phyloP scores from a whole-genome alignment of 2,113 vertebrate genomes.

The Psephotus haematonotus region DNA sequence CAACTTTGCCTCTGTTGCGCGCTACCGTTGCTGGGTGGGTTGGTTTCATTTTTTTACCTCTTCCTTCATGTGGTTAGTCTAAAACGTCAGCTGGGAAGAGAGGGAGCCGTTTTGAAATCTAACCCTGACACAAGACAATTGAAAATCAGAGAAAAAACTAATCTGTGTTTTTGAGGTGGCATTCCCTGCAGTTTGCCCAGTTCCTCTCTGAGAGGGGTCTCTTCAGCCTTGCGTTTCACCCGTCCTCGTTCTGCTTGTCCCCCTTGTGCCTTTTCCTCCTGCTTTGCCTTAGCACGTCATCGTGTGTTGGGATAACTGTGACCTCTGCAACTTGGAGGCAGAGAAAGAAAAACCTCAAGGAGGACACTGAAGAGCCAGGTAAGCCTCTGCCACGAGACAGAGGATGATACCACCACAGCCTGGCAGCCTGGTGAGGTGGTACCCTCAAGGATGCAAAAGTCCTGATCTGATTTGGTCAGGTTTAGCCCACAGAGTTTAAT shows the following conservation, averaged over 20 bases:
- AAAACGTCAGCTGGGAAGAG: constrained; percentile 1
- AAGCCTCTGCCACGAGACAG: not conserved
- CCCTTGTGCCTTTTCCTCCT: not conserved
- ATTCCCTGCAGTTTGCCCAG: not conserved
- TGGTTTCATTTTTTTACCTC: not conserved
- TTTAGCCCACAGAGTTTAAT: not conserved
- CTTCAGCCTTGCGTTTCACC: not conserved
- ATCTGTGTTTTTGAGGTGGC: not conserved
- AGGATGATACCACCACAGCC: not conserved
- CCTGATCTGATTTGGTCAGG: not conserved
- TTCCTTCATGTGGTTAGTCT: not conserved
- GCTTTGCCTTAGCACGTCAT: fast-evolving
- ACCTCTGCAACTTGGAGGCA: not conserved
- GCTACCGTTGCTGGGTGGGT: not conserved
- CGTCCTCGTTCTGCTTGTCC: fast-evolving
- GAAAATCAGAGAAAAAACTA: not conserved
- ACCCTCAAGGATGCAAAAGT: not conserved
- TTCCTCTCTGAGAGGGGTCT: not conserved
- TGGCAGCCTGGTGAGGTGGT: not conserved
- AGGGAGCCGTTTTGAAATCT: not conserved
- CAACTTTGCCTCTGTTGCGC: not conserved
- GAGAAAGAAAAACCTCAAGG: not conserved
- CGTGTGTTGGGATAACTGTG: not conserved
- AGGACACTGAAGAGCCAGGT: not conserved
- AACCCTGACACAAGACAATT: not conserved